Conservation (phyloP, 64 coral and sea anemone species). For the Stichodactyla helianthus region DNA sequence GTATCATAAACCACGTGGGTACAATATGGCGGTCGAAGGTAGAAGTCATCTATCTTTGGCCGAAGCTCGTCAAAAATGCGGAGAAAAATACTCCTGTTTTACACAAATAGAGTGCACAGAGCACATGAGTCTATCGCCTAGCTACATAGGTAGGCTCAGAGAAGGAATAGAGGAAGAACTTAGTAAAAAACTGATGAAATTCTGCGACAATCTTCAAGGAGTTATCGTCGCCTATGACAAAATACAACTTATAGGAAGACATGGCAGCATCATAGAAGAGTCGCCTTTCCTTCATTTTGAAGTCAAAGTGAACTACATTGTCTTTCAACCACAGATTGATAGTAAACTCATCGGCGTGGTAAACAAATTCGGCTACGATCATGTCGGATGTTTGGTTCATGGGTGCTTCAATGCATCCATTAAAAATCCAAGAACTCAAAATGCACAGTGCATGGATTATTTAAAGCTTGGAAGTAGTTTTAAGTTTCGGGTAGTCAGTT, state of each 20-base stretch:
- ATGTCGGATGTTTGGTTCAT: constrained; percentile 89
- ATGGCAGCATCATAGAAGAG: constrained; percentile 62
- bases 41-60: constrained; percentile 12
- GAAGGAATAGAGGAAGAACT: constrained; percentile 63
- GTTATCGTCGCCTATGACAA: constrained; percentile 76
- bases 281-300: constrained; percentile 77
- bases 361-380: constrained; percentile 73
- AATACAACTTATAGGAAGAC: constrained; percentile 55
- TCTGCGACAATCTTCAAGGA: constrained; percentile 60
- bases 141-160: constrained; percentile 66
- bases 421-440: constrained; percentile 33
- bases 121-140: constrained; percentile 60
- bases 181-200: constrained; percentile 72
- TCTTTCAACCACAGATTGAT: constrained; percentile 76
- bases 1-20: background rate
- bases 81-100: constrained; percentile 78
- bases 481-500: constrained; percentile 64
- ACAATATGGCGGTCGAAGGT: constrained; percentile 48
- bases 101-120: constrained; percentile 50
- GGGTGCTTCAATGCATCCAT: constrained; percentile 85
- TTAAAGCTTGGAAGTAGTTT: constrained; percentile 76
- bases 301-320: constrained; percentile 70
- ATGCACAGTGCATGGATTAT: constrained; percentile 46
- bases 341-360: constrained; percentile 74
- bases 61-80: constrained; percentile 83